Evolutionary conservation across 2,888 invertebrate genomes (phyloP).

Genomic region (Seira musarum): DNA sequence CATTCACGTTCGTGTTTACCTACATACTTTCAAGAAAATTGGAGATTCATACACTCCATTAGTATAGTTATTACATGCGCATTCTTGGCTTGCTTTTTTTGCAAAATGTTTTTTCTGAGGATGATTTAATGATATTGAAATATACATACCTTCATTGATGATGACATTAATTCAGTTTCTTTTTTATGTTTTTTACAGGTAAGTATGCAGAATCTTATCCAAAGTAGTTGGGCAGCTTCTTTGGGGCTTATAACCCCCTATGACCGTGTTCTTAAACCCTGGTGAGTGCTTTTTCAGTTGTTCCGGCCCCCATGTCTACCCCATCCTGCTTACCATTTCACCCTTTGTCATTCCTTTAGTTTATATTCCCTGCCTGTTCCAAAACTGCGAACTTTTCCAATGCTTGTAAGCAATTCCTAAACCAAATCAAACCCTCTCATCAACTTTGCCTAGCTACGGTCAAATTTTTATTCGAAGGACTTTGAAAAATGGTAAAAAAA

Average conservation of each 20-base stretch:
- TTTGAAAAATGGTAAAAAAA: background rate
- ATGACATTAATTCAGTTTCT: background rate
- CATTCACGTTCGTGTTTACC: no score
- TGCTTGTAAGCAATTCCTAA: background rate
- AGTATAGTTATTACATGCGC: no score
- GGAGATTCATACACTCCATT: no score
- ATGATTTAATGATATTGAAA: no score
- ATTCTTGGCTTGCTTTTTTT: no score
- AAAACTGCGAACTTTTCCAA: background rate
- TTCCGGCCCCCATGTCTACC: conserved; percentile 43
- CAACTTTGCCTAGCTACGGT: background rate
- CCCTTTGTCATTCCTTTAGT: conserved; percentile 22
- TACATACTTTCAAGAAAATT: no score
- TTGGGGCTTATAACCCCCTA: conserved; percentile 70
- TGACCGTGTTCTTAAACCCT: conserved; percentile 70
- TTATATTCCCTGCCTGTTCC: background rate
- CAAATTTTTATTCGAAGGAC: background rate
- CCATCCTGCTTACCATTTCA: background rate
- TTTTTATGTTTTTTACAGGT: conserved; percentile 66
- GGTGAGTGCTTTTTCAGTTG: conserved; percentile 68
- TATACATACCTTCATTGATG: no score
- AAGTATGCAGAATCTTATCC: conserved; percentile 71
- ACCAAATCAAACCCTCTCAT: no score
- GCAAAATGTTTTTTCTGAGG: no score
- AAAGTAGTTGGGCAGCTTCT: conserved; percentile 70